Evolutionary conservation across 2,797 vertebrate genomes (phyloP).

Genomic region (Delichon dasypus): DNA sequence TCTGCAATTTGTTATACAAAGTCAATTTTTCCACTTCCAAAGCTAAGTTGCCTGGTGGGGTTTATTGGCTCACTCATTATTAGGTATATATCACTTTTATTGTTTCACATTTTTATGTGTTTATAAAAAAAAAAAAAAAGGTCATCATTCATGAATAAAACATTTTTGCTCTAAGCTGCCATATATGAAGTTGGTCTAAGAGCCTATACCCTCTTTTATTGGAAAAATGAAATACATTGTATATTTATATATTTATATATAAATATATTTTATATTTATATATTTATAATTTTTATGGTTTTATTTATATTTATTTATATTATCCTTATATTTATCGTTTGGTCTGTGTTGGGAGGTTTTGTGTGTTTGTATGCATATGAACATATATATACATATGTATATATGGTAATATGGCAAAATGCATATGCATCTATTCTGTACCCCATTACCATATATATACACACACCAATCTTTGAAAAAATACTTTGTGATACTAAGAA

Average conservation of each 20-base stretch:
- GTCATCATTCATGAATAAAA: constrained; percentile 76
- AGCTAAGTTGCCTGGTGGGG: constrained; percentile 74
- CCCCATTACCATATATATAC: not conserved
- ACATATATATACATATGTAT: constrained; percentile 34
- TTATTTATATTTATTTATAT: not conserved
- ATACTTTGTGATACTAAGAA: not conserved
- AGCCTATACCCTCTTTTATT: constrained; percentile 59
- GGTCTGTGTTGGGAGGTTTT: not conserved
- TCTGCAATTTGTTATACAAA: constrained; percentile 77
- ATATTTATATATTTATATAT: constrained; percentile 5
- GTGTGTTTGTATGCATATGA: not conserved
- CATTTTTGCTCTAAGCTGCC: constrained; percentile 73
- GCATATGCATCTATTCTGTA: not conserved
- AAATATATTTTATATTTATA: not conserved
- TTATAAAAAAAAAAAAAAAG: constrained; percentile 60
- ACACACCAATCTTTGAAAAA: not conserved
- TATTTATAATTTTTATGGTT: not conserved
- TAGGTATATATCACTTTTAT: constrained; percentile 80
- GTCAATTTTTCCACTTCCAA: constrained; percentile 75
- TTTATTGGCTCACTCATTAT: constrained; percentile 77
- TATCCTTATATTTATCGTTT: not conserved
- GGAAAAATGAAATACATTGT: constrained; percentile 50
- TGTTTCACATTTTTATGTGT: constrained; percentile 79
- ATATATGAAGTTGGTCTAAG: constrained; percentile 66
- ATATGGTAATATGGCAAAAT: not conserved